Percentiles rank a stretch among this genome's conserved stretches.
Conservation (phyloP, 2,113 vertebrate species). For the Cavia porcellus region DNA sequence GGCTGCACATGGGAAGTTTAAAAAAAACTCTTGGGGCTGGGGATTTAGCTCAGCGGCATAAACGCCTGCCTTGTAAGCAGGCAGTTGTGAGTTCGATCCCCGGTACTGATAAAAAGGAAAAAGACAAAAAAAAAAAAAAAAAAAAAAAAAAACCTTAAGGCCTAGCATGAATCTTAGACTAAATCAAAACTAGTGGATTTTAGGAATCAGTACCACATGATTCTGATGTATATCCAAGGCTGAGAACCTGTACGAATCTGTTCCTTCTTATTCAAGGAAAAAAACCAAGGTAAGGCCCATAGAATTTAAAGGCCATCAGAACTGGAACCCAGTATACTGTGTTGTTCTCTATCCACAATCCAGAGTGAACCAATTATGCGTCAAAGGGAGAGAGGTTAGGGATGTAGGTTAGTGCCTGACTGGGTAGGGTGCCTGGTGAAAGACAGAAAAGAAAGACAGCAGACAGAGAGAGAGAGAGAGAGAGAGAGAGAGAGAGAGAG, state of each 20-base stretch:
- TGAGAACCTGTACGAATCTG: not conserved
- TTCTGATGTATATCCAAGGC: not conserved
- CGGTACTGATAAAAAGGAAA: too few species aligned
- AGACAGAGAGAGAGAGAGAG: too few species aligned
- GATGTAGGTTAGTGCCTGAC: not conserved
- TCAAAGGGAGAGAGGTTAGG: not conserved
- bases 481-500: not conserved
- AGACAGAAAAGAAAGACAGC: too few species aligned
- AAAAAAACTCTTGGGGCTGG: not conserved
- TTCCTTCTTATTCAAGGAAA: constrained; percentile 31
- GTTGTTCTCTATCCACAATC: not conserved
- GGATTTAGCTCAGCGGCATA: too few species aligned
- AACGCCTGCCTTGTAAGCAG: too few species aligned
- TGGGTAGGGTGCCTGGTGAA: not conserved
- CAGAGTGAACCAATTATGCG: constrained; percentile 33
- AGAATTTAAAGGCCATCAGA: constrained; percentile 44
- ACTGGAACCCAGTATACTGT: not conserved
- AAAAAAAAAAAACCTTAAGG: not conserved
- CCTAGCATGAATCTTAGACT: not conserved
- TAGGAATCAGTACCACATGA: not conserved
- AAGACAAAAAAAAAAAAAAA: too few species aligned
- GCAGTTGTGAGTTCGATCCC: too few species aligned
- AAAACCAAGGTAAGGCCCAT: not conserved
- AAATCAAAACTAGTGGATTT: constrained; percentile 32
- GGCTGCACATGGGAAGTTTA: not conserved